Conservation (phyloP, 2,113 vertebrate species). For the Myiozetetes cayanensis region DNA sequence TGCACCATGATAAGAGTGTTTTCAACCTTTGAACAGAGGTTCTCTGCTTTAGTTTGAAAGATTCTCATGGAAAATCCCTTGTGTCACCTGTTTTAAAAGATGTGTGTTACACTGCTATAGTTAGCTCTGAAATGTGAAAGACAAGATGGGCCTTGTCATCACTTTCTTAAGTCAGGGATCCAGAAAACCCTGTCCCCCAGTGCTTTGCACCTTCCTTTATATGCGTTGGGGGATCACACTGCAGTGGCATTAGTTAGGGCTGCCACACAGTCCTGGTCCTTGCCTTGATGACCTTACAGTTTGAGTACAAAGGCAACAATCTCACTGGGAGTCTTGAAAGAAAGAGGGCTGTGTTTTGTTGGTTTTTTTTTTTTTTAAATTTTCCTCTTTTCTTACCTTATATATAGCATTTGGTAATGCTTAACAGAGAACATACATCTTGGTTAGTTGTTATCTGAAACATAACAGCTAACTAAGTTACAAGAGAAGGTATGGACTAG, state of each 20-base stretch:
- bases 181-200: not conserved
- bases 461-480: not conserved
- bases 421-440: not conserved
- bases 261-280: not conserved
- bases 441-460: not conserved
- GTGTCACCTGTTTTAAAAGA: conserved; percentile 2
- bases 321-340: not conserved
- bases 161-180: not conserved
- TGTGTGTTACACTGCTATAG: not conserved
- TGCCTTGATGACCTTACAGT: not conserved
- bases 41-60: conserved; percentile 25
- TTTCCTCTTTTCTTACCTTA: not conserved
- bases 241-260: not conserved
- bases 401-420: not conserved
- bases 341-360: not conserved
- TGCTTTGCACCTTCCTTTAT: not conserved
- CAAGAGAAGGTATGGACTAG: not conserved
- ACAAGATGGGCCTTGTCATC: conserved; percentile 11
- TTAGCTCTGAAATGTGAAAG: not conserved
- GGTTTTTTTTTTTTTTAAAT: not conserved
- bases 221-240: fast-evolving
- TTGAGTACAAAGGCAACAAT: not conserved
- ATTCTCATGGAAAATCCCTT: conserved; percentile 8
- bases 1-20: not conserved
- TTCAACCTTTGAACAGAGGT: not conserved